Percentiles rank a stretch among this genome's conserved stretches.
Evolutionary conservation across 2,888 invertebrate species (phyloP).

Genomic region (Lycaena phlaeas): DNA sequence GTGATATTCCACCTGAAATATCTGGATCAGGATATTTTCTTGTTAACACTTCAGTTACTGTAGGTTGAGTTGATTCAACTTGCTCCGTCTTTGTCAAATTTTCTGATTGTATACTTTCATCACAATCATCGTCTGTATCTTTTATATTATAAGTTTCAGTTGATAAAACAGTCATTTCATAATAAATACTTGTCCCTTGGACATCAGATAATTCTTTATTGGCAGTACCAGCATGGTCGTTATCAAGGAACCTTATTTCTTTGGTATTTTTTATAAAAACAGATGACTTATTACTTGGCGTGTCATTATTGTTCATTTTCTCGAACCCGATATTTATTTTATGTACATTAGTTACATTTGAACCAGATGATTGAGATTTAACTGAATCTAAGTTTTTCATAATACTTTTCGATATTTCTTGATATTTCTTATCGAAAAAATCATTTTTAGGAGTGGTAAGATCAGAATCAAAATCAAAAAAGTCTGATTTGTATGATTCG

Average conservation of each 20-base stretch:
- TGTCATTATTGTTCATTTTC: conserved; percentile 54
- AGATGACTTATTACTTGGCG: conserved; percentile 59
- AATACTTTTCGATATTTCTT: conserved; percentile 67
- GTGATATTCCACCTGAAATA: conserved; percentile 30
- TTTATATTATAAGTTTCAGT: conserved; percentile 62
- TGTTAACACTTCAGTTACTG: conserved; percentile 26
- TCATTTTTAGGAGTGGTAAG: conserved; percentile 70
- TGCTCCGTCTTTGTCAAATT: conserved; percentile 40
- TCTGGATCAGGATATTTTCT: conserved; percentile 22
- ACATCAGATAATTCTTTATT: conserved; percentile 58
- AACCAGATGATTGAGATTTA: conserved; percentile 36
- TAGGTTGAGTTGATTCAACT: conserved; percentile 32
- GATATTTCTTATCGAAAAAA: conserved; percentile 67
- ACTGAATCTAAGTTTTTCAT: conserved; percentile 58
- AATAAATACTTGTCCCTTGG: conserved; percentile 67
- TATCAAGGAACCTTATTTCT: conserved; percentile 58
- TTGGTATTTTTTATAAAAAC: conserved; percentile 71
- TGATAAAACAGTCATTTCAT: conserved; percentile 62
- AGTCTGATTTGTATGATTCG: conserved; percentile 46
- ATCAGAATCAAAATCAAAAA: conserved; percentile 50
- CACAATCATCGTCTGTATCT: conserved; percentile 60
- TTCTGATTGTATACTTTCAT: conserved; percentile 38
- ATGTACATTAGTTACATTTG: conserved; percentile 40
- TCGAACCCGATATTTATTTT: conserved; percentile 52
- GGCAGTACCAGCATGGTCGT: conserved; percentile 49